Conservation (phyloP, 1,140 invertebrate genomes). For the Nasonia giraulti region DNA sequence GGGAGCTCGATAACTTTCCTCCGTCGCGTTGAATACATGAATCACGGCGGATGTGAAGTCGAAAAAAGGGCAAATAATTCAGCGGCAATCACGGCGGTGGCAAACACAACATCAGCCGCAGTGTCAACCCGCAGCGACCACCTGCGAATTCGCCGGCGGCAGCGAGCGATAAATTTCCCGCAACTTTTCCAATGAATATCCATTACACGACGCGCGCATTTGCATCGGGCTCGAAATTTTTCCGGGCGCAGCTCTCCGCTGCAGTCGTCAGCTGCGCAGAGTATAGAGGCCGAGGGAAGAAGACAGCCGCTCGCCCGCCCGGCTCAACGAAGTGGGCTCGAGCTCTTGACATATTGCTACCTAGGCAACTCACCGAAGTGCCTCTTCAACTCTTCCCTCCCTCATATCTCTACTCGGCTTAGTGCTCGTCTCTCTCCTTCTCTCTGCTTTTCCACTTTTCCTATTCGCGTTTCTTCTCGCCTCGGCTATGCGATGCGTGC, state of each 20-base stretch:
- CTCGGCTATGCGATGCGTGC: too few species aligned
- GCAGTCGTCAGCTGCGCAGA: neutral
- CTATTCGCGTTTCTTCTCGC: slow-evolving; percentile 12
- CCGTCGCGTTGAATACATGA: too few species aligned
- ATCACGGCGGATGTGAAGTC: too few species aligned
- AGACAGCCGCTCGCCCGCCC: neutral
- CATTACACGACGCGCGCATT: too few species aligned
- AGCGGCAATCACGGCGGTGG: too few species aligned
- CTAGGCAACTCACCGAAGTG: slow-evolving; percentile 69
- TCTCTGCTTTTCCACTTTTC: slow-evolving; percentile 37
- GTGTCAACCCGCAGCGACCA: too few species aligned
- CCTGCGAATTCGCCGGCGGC: too few species aligned
- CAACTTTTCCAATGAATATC: too few species aligned
- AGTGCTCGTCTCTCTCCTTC: slow-evolving; percentile 1
- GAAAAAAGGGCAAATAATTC: too few species aligned
- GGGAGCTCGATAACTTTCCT: too few species aligned
- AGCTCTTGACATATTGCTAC: slow-evolving; percentile 70
- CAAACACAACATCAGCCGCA: too few species aligned
- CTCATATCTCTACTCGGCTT: slow-evolving; percentile 3
- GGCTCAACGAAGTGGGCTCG: neutral
- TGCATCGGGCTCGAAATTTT: neutral
- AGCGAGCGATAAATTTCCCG: too few species aligned
- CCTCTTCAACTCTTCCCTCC: slow-evolving; percentile 56
- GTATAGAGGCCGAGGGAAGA: slow-evolving; percentile 29
- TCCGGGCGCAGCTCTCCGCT: neutral